Evolutionary conservation across 2,888 invertebrate genomes (phyloP).

Genomic region (Coenonympha arcania): DNA sequence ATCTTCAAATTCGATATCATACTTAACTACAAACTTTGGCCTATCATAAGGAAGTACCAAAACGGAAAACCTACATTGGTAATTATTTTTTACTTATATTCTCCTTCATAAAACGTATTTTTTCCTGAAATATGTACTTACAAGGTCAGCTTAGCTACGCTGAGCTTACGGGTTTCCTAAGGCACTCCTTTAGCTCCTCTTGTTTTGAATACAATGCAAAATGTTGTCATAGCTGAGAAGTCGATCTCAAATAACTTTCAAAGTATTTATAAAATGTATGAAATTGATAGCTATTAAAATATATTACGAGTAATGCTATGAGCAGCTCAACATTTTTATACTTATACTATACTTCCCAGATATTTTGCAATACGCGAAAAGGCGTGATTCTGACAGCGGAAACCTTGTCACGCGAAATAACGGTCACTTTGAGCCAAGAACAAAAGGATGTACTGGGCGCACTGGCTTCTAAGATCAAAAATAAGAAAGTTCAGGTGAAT

Average conservation of each 20-base stretch:
- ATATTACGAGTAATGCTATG: too few species aligned
- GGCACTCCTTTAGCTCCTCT: background rate
- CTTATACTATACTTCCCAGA: constrained; percentile 62
- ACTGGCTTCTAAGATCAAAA: constrained; percentile 61
- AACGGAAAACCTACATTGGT: constrained; percentile 83
- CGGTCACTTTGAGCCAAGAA: constrained; percentile 66
- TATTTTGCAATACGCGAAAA: constrained; percentile 86
- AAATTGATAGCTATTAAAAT: too few species aligned
- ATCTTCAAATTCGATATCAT: constrained; percentile 84
- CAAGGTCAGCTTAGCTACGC: background rate
- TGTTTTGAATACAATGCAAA: background rate
- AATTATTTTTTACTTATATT: too few species aligned
- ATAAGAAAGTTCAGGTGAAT: constrained; percentile 65
- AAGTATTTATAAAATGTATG: constrained; percentile 55
- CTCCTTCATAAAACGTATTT: too few species aligned
- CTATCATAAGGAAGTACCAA: constrained; percentile 79
- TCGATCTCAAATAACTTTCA: background rate
- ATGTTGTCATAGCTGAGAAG: background rate
- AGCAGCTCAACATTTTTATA: too few species aligned
- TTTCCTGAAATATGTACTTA: too few species aligned
- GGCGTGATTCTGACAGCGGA: constrained; percentile 80
- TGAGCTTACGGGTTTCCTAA: background rate
- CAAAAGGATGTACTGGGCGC: constrained; percentile 71
- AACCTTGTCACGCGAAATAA: constrained; percentile 75
- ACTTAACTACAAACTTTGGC: constrained; percentile 82